Evolutionary conservation across 2,797 vertebrate species (phyloP).

Genomic region (Distichodus sexfasciatus): DNA sequence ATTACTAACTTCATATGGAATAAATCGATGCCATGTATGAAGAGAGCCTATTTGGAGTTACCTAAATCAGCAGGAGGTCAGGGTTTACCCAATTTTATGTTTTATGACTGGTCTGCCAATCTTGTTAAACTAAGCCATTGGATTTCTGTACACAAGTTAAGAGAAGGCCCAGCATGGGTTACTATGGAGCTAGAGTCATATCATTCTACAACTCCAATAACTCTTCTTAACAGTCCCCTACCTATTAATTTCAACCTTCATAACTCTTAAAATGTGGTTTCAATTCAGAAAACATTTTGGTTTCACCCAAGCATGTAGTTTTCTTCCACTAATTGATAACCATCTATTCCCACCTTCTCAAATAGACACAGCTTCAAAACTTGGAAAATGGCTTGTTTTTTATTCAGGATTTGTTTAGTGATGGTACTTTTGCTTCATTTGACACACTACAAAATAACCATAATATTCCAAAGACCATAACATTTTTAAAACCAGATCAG

Average conservation of each 20-base stretch:
- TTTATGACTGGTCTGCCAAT: slow-evolving; percentile 15
- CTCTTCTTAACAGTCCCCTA: not conserved
- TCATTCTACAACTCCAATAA: not conserved
- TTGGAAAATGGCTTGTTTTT: not conserved
- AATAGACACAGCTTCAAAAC: not conserved
- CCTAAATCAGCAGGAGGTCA: not conserved
- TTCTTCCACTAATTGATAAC: not conserved
- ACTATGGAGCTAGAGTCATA: not conserved
- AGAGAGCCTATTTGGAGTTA: not conserved
- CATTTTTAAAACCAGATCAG: slow-evolving; percentile 7
- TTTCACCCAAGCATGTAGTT: not conserved
- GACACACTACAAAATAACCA: not conserved
- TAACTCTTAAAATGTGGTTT: not conserved
- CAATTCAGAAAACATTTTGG: slow-evolving; percentile 20
- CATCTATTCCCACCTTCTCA: not conserved
- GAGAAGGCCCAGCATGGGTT: not conserved
- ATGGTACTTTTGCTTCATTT: slow-evolving; percentile 4
- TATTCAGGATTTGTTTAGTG: not conserved
- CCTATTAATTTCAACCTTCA: not conserved
- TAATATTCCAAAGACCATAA: not conserved
- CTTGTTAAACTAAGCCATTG: slow-evolving; percentile 16
- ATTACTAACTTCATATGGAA: slow-evolving; percentile 14
- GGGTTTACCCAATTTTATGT: not conserved
- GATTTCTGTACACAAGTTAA: not conserved
- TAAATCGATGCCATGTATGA: slow-evolving; percentile 8